Evolutionary conservation across 2,888 invertebrate genomes (phyloP).

Genomic region (Blera fallax): DNA sequence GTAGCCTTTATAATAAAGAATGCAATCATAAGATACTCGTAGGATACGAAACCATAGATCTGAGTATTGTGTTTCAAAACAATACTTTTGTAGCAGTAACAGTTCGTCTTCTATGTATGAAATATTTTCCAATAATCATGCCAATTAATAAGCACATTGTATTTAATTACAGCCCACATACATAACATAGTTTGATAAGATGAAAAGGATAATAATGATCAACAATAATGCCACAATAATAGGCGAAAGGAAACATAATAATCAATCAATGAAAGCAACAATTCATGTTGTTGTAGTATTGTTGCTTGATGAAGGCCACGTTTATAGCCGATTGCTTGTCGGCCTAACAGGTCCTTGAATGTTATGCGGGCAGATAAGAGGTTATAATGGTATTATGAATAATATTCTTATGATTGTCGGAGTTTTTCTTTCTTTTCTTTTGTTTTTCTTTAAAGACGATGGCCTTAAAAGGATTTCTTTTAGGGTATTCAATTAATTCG

Average conservation of each 20-base stretch:
- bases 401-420: slow-evolving; percentile 2
- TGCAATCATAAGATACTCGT: no score
- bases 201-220: slow-evolving; percentile 20
- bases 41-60: no score
- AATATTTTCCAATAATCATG: slow-evolving; percentile 3
- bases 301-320: not conserved
- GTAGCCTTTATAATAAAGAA: no score
- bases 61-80: not conserved
- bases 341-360: not conserved
- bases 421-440: not conserved
- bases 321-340: not conserved
- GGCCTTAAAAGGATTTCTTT: not conserved
- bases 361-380: not conserved
- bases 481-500: slow-evolving; percentile 23
- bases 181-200: not conserved
- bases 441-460: not conserved
- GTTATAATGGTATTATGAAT: slow-evolving; percentile 2
- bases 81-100: no score
- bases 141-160: not conserved
- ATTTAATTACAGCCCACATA: not conserved
- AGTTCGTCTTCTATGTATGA: not conserved
- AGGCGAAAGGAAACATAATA: slow-evolving; percentile 17
- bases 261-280: slow-evolving; percentile 37
- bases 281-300: not conserved
- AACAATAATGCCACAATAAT: slow-evolving; percentile 21